A percentile compares a stretch with the other conserved stretches of the same genome.
These are phyloP conservation scores for Oophaga sylvatica DNA, from an alignment of 2,797 vertebrate species.

Conservation along the genomic window DNA sequence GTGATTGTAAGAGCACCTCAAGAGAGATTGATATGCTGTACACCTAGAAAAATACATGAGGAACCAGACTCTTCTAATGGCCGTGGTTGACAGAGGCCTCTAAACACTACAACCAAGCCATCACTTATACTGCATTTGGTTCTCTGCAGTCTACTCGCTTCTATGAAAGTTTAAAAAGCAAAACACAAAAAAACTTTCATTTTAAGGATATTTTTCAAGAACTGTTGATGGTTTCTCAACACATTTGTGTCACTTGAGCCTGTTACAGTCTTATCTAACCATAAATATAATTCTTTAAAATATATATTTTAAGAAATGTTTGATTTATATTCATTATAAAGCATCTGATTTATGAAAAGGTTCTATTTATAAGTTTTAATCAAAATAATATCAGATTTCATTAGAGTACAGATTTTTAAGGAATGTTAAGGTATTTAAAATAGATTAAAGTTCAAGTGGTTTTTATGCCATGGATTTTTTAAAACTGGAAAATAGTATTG, in stretches of 20 bases:
- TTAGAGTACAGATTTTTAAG: background rate
- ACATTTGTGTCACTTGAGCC: background rate
- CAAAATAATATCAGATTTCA: background rate
- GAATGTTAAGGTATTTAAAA: background rate
- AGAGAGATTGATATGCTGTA: background rate
- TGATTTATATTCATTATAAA: slow-evolving; percentile 4
- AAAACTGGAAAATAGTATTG: background rate
- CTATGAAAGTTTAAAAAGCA: background rate
- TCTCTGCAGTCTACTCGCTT: background rate
- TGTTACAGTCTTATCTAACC: background rate
- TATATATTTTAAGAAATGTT: background rate
- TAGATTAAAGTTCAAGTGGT: background rate
- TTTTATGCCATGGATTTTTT: background rate
- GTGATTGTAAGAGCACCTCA: background rate
- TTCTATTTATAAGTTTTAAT: background rate
- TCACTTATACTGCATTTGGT: background rate
- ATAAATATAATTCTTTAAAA: background rate
- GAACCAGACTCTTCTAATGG: background rate
- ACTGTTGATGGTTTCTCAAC: background rate
- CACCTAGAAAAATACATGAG: background rate
- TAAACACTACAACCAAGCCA: background rate
- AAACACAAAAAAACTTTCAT: background rate
- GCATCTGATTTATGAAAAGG: background rate
- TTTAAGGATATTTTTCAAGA: background rate
- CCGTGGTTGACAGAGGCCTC: background rate